phyloP scores from a whole-genome alignment of 2,797 vertebrate species.

The Synanceia verrucosa region DNA sequence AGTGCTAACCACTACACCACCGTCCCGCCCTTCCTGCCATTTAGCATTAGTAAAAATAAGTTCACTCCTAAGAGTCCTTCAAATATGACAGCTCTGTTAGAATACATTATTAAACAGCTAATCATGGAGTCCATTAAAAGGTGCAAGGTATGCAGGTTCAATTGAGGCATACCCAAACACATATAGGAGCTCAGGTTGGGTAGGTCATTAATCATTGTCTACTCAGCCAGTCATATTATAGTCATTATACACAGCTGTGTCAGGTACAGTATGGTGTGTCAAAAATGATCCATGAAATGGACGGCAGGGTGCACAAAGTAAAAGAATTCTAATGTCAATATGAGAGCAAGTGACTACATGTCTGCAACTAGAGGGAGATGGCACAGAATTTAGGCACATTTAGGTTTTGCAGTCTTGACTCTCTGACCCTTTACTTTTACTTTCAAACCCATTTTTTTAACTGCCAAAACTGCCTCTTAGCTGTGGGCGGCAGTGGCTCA shows the following conservation, averaged over 20 bases:
- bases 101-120: not conserved
- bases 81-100: not conserved
- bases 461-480: too few species aligned
- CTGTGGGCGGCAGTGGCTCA: too few species aligned
- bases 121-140: not conserved
- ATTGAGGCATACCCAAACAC: not conserved
- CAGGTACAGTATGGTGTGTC: not conserved
- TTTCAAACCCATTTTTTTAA: not conserved
- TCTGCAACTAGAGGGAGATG: not conserved
- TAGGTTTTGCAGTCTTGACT: not conserved
- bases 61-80: not conserved
- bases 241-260: not conserved
- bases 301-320: not conserved
- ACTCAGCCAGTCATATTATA: not conserved
- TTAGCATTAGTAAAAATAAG: not conserved
- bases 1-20: too few species aligned
- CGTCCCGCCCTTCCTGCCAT: too few species aligned
- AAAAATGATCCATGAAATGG: constrained; percentile 20
- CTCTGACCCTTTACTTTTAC: not conserved
- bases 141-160: not conserved
- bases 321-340: not conserved
- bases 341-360: not conserved
- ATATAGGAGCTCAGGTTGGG: not conserved
- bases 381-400: not conserved
- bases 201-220: constrained; percentile 25